These are phyloP conservation scores for Saguinus imperator DNA, from an alignment of 2,113 vertebrate species.

Conservation along the genomic window DNA sequence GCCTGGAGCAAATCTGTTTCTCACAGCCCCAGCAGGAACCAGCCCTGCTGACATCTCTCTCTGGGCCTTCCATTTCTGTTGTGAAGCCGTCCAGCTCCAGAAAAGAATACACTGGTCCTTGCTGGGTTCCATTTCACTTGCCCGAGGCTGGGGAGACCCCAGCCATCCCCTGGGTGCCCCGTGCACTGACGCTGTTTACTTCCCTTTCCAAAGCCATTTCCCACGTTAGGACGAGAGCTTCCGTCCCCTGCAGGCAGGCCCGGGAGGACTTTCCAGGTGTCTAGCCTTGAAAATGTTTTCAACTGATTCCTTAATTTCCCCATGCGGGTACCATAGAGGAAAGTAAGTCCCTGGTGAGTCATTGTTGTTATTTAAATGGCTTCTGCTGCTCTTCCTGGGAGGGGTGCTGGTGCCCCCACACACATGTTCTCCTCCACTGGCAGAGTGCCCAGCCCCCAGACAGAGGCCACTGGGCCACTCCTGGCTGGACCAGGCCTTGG, in stretches of 20 bases:
- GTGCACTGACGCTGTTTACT: no score
- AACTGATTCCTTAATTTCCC: neutral
- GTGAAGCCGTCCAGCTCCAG: neutral
- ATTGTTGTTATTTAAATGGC: neutral
- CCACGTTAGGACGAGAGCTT: neutral
- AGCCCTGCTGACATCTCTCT: neutral
- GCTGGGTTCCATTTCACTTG: neutral
- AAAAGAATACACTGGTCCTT: neutral
- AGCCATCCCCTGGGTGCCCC: no score
- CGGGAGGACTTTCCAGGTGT: neutral
- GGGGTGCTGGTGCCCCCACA: no score
- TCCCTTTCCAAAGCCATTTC: neutral
- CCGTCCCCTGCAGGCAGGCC: neutral
- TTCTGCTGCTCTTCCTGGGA: fast-evolving
- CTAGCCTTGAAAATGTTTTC: neutral
- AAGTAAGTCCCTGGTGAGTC: neutral
- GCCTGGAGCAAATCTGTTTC: neutral
- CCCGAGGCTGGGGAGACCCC: neutral
- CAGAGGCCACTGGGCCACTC: neutral
- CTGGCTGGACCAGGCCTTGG: neutral
- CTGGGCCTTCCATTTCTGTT: neutral
- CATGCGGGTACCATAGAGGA: neutral
- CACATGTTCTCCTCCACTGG: neutral
- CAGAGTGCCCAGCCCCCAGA: neutral
- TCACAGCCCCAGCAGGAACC: neutral